Percentiles rank a stretch among this genome's conserved stretches.
Evolutionary conservation across 2,888 invertebrate genomes (phyloP).

Genomic region (Microdon myrmicae): DNA sequence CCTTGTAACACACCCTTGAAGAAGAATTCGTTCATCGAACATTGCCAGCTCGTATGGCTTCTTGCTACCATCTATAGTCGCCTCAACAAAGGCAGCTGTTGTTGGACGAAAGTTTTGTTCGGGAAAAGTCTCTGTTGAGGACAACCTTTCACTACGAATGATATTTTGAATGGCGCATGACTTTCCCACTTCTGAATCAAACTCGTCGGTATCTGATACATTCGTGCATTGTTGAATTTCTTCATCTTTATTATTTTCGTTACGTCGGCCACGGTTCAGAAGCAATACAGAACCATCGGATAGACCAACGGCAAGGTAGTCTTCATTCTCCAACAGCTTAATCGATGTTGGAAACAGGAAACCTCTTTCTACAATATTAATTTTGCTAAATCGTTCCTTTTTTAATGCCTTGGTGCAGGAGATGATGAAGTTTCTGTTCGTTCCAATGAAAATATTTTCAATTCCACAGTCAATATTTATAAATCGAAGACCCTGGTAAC

Average conservation of each 20-base stretch:
- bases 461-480: conserved; percentile 61
- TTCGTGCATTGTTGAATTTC: no score
- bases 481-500: conserved; percentile 62
- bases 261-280: conserved; percentile 60
- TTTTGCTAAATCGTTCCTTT: conserved; percentile 59
- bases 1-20: conserved; percentile 61
- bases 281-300: conserved; percentile 65
- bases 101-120: conserved; percentile 56
- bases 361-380: conserved; percentile 60
- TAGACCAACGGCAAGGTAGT: conserved; percentile 62
- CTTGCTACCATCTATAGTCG: conserved; percentile 52
- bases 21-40: conserved; percentile 62
- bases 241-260: conserved; percentile 23
- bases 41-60: conserved; percentile 60
- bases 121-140: conserved; percentile 39
- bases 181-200: conserved; percentile 59
- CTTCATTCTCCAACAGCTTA: conserved; percentile 60
- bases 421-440: conserved; percentile 64
- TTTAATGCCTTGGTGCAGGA: conserved; percentile 62
- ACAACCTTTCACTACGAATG: conserved; percentile 61
- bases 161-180: conserved; percentile 67
- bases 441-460: conserved; percentile 62
- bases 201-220: conserved; percentile 31
- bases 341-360: conserved; percentile 63
- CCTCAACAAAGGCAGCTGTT: conserved; percentile 56